Evolutionary conservation across 1,140 invertebrate genomes (phyloP), one percentile per base, ranked within the genome.

Genomic region (Cotesia typhae): DNA sequence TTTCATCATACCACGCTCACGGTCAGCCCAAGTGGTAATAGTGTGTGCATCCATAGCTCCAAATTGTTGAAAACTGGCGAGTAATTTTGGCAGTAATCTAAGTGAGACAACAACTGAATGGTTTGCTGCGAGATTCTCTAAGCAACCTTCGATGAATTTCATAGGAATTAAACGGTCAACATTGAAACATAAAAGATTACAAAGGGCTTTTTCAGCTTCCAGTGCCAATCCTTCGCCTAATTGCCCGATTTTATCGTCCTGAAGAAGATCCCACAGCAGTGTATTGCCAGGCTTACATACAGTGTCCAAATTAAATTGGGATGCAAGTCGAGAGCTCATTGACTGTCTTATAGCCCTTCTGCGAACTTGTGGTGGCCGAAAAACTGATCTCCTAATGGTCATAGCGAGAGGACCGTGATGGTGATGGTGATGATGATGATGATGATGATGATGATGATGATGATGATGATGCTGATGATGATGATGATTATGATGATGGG

Each of bases 91-190:
- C 60, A 98, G 83, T 37, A 98, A 84, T 38, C 95, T 89, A 67
- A 98, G 84, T 5, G 95, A 97, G 0, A 98, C 92, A 0, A 96
- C 93, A 0, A 97, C 94, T 68, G 95, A 96, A 78, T 90, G 90
- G 85, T 97, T 95, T 71, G 91, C 92, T 10, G 95, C 92, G 55
- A 98, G 87, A 87, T 98, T 98, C 76, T 96, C 92, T 37, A 98
- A 87, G 80, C 96, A 98, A 0, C 95, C 96, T 86, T 97, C 95
- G 78, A 98, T 97, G 78, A 98, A 98, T 87, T 97, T 97, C 81
- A 96, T 95, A 41, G 94, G 89, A 66, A 98, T 95, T 60, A 92
- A 88, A 74, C 94, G 92, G 79, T 96, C 94, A 47, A 94, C 94
- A 80, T 94, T 96, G 77, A 94, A 97, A 81, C 95, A 97, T 1